Base-by-base conservation (phyloP, 2,797 vertebrate genomes). In the Caiman crocodilus region DNA sequence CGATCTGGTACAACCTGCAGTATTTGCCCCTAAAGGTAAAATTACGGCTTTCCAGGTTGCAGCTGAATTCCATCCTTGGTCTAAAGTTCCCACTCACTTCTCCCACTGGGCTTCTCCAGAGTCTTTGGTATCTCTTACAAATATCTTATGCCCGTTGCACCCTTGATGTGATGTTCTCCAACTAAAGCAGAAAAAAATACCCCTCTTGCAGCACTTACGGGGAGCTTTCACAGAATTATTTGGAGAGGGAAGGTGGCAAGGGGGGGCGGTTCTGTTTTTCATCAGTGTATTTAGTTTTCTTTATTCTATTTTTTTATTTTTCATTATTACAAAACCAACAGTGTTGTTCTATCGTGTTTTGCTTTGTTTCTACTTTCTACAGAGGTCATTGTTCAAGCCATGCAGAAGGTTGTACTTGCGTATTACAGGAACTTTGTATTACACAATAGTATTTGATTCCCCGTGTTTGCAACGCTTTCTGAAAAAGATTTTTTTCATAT, bases 401-500 rank as follows among this genome's bases (percentile, higher is more conserved):
- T 21, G 32, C 60, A 32, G 79, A 55, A 92, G 67, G 17, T 17
- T 56, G 60, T 84, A 23, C 67, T 81, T 82, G 2, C 11, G 17
- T 76, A 21, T 60, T 20, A 1, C 26, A 42, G 25, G 14, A 69
- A 32, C 4, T 26, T 55, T 63, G 0, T 30, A 6, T 21, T 15
- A 17, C 77, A 18, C 23, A 15, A n/a, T 71, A 30, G 32, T 79
- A 61, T 65, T 71, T 30, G 76, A 50, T 32, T 35, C 83, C 63
- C 23, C 59, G 64, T 42, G 76, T n/a, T 78, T 58, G 10, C 63
- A 21, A 28, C 3, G 26, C 84, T 80, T 85, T 69, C 95, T 92
- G 71, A 58, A 94, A 15, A 71, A 80, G 84, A 82, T 89, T 96
- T 96, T 96, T 50, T 95, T 95, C 92, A 74, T 35, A 17, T n/a